phyloP scores from a whole-genome alignment of 2,797 vertebrate genomes.

The Gambusia yucatana region DNA sequence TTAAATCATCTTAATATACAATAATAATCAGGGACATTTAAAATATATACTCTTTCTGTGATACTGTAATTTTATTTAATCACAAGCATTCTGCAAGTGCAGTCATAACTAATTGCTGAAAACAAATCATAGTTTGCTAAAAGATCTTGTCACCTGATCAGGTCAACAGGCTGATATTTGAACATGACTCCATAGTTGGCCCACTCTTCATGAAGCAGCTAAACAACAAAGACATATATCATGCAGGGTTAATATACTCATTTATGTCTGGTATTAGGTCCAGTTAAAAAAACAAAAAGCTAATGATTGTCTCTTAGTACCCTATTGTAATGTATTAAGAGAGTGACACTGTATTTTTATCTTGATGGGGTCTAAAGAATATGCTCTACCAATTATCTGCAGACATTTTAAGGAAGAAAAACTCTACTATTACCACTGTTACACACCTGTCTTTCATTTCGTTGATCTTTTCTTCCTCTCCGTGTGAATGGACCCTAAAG shows the following conservation, averaged over 20 bases:
- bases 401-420: neutral
- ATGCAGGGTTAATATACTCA: constrained; percentile 2
- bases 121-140: too few species aligned
- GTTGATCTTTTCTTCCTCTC: constrained; percentile 81
- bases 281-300: neutral
- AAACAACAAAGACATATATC: constrained; percentile 33
- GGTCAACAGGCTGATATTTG: constrained; percentile 96
- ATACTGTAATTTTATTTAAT: neutral
- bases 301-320: neutral
- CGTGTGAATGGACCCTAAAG: constrained; percentile 90
- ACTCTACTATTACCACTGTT: neutral
- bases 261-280: neutral
- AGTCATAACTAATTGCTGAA: neutral
- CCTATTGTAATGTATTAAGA: neutral
- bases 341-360: neutral
- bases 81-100: neutral
- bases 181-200: constrained; percentile 95
- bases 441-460: constrained; percentile 94
- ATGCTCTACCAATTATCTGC: neutral
- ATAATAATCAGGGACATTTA: neutral
- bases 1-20: neutral
- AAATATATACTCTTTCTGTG: neutral
- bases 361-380: neutral
- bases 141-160: constrained; percentile 88
- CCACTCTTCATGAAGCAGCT: constrained; percentile 96